These are phyloP conservation scores for Sphaeramia orbicularis DNA, from an alignment of 2,797 vertebrate genomes.

Conservation along the genomic window DNA sequence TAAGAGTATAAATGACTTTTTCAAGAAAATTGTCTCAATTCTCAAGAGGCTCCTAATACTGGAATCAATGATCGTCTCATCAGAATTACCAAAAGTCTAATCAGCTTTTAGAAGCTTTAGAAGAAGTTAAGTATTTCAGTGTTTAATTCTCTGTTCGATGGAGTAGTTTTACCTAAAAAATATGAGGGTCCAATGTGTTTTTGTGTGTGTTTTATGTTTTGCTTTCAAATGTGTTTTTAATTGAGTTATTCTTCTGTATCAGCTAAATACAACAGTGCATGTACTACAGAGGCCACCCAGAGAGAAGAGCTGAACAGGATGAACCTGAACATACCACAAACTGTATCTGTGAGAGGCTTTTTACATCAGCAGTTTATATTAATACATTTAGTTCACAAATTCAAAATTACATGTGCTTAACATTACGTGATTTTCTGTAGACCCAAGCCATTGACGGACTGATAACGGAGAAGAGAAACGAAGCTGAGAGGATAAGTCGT, in stretches of 20 bases:
- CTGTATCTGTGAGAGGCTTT: constrained; percentile 74
- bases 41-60: too few relatives aligned
- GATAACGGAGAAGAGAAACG: constrained; percentile 74
- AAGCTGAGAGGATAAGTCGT: constrained; percentile 74
- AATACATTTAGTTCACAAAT: background rate
- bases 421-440: constrained; percentile 72
- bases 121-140: too few relatives aligned
- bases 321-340: constrained; percentile 72
- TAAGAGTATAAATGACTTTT: too few relatives aligned
- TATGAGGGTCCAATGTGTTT: background rate
- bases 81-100: too few relatives aligned
- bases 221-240: background rate
- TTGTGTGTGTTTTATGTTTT: background rate
- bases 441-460: constrained; percentile 76
- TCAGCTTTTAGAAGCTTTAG: too few relatives aligned
- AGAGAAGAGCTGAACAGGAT: constrained; percentile 75
- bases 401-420: background rate
- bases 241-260: constrained; percentile 14
- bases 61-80: too few relatives aligned
- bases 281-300: constrained; percentile 75
- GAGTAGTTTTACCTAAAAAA: too few relatives aligned
- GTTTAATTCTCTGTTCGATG: too few relatives aligned
- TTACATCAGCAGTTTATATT: background rate
- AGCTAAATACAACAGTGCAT: constrained; percentile 81
- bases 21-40: too few relatives aligned